phyloP scores from a whole-genome alignment of 2,888 invertebrate genomes.

The Torymus texanus region DNA sequence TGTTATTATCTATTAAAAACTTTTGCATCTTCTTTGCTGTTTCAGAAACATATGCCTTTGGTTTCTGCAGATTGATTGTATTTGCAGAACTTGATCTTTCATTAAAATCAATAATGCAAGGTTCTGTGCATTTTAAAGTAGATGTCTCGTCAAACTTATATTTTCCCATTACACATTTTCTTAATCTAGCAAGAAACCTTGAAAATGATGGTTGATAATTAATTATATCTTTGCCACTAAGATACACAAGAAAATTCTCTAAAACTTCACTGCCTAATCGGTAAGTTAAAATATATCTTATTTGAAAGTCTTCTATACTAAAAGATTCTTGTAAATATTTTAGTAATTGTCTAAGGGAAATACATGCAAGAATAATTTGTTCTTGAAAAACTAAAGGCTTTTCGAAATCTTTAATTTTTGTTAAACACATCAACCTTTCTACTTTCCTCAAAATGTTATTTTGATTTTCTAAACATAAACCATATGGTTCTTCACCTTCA shows the following conservation, averaged over 20 bases:
- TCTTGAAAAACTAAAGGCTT: constrained; percentile 9
- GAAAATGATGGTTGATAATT: not conserved
- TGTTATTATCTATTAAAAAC: constrained; percentile 8
- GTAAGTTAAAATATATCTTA: constrained; percentile 39
- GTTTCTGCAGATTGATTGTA: not conserved
- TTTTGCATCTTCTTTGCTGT: constrained; percentile 9
- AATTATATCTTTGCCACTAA: not conserved
- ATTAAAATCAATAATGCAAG: constrained; percentile 43
- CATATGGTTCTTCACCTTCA: constrained; percentile 37
- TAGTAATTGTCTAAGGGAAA: constrained; percentile 26
- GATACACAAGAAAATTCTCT: constrained; percentile 23
- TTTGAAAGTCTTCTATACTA: constrained; percentile 41
- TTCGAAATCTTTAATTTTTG: constrained; percentile 16
- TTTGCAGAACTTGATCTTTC: constrained; percentile 21
- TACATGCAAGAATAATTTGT: constrained; percentile 18
- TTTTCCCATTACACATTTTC: constrained; percentile 32
- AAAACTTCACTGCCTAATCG: constrained; percentile 1
- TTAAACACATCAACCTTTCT: constrained; percentile 12
- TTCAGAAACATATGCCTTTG: not conserved
- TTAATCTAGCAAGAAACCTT: constrained; percentile 25
- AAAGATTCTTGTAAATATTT: constrained; percentile 35
- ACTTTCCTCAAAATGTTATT: constrained; percentile 25
- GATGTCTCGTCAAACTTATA: not conserved
- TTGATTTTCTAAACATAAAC: constrained; percentile 28
- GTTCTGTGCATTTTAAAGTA: constrained; percentile 19